Conservation (phyloP, 2,113 vertebrate genomes). For the Ophiodon elongatus region DNA sequence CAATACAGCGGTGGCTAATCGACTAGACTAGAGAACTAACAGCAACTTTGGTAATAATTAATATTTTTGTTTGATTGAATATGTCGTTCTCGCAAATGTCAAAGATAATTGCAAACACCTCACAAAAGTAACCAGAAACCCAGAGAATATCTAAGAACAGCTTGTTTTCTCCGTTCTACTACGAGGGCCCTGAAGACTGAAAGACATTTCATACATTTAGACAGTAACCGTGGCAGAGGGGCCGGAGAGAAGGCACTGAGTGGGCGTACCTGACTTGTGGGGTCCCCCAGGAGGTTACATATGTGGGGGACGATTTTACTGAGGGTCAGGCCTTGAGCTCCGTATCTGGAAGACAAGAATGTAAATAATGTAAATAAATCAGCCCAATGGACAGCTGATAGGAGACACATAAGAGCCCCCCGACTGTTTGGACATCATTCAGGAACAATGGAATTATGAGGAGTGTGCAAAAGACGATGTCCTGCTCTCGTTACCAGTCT, state of each 20-base stretch:
- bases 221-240: neutral
- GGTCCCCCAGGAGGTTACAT: slow-evolving; percentile 98
- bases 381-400: neutral
- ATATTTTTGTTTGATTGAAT: neutral
- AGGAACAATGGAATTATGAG: neutral
- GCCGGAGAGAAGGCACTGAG: too few species aligned
- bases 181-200: neutral
- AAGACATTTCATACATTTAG: too few species aligned
- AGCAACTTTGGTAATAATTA: neutral
- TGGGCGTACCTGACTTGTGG: slow-evolving; percentile 93
- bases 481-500: neutral
- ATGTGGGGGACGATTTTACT: slow-evolving; percentile 99
- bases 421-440: neutral
- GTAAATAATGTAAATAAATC: neutral
- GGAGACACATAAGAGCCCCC: neutral
- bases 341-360: slow-evolving; percentile 88
- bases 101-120: neutral
- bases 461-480: neutral
- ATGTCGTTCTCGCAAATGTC: neutral
- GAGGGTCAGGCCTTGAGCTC: slow-evolving; percentile 96
- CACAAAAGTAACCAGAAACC: neutral
- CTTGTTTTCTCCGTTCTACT: neutral
- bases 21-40: neutral
- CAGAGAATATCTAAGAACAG: neutral
- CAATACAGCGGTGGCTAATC: neutral